Evolutionary conservation across 2,888 invertebrate genomes (phyloP).

Genomic region (Hartigia nigra): DNA sequence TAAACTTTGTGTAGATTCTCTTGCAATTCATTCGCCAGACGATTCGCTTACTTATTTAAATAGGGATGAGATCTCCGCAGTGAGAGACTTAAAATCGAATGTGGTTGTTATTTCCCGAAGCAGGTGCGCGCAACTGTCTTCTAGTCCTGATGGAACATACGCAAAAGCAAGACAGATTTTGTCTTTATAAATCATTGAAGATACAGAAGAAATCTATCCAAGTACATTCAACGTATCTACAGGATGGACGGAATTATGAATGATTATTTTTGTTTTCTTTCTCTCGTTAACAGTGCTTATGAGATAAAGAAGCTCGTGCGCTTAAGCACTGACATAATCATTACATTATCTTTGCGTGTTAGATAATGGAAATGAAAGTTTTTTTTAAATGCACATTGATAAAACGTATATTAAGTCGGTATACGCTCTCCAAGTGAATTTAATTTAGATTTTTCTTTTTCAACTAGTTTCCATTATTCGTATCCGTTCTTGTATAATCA

Average conservation of each 20-base stretch:
- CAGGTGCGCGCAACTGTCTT: slow-evolving; percentile 59
- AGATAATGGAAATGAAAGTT: background rate
- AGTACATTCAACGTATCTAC: background rate
- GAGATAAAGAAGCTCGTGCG: background rate
- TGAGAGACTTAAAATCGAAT: slow-evolving; percentile 57
- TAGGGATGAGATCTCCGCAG: background rate
- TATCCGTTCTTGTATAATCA: background rate
- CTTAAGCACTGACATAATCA: background rate
- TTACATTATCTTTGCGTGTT: background rate
- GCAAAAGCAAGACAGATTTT: slow-evolving; percentile 31
- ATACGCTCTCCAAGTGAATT: background rate
- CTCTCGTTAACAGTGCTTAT: background rate
- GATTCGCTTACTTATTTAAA: background rate
- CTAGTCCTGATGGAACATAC: slow-evolving; percentile 59
- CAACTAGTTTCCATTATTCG: background rate
- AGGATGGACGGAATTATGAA: background rate
- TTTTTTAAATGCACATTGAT: background rate
- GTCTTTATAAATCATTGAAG: background rate
- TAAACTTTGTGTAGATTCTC: background rate
- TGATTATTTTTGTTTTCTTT: background rate
- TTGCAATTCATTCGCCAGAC: too few relatives aligned
- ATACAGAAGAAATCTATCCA: background rate
- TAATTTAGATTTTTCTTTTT: background rate
- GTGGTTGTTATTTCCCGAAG: slow-evolving; percentile 64
- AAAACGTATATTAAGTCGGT: background rate